Percentiles rank a stretch among this genome's conserved stretches.
phyloP scores from a whole-genome alignment of 2,888 invertebrate species.

The Cactoblastis cactorum region DNA sequence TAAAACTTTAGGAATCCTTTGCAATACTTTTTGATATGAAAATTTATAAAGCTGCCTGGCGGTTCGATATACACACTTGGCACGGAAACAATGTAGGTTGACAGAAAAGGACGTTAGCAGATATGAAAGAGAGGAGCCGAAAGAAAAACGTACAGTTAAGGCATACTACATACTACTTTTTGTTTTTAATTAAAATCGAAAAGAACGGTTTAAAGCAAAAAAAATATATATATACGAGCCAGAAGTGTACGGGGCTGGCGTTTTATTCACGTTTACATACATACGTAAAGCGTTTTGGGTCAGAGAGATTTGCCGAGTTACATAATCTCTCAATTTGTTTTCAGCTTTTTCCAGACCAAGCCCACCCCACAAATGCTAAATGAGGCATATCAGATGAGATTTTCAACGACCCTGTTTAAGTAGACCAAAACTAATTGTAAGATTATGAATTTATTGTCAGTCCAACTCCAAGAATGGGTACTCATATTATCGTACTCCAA shows the following conservation, averaged over 20 bases:
- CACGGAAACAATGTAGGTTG: slow-evolving; percentile 64
- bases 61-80: slow-evolving; percentile 64
- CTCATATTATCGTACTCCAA: too few relatives aligned
- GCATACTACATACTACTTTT: slow-evolving; percentile 46
- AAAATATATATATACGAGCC: slow-evolving; percentile 33
- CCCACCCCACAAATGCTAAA: not conserved
- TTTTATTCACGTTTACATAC: slow-evolving; percentile 17
- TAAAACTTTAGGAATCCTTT: slow-evolving; percentile 11
- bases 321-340: slow-evolving; percentile 11
- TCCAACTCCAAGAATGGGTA: too few relatives aligned
- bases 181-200: slow-evolving; percentile 53
- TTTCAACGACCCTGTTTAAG: not conserved
- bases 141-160: slow-evolving; percentile 51
- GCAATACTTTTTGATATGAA: slow-evolving; percentile 26
- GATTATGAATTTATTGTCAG: not conserved
- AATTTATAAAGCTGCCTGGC: slow-evolving; percentile 56
- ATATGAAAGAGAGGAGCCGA: slow-evolving; percentile 50
- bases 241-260: slow-evolving; percentile 20
- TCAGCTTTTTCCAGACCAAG: not conserved
- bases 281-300: slow-evolving; percentile 14
- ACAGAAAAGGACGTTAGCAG: slow-evolving; percentile 63
- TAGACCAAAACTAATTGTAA: not conserved
- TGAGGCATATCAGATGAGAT: not conserved
- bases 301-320: slow-evolving; percentile 19
- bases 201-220: slow-evolving; percentile 35